phyloP scores from a whole-genome alignment of 2,888 invertebrate genomes.

The Brachycybe producta region DNA sequence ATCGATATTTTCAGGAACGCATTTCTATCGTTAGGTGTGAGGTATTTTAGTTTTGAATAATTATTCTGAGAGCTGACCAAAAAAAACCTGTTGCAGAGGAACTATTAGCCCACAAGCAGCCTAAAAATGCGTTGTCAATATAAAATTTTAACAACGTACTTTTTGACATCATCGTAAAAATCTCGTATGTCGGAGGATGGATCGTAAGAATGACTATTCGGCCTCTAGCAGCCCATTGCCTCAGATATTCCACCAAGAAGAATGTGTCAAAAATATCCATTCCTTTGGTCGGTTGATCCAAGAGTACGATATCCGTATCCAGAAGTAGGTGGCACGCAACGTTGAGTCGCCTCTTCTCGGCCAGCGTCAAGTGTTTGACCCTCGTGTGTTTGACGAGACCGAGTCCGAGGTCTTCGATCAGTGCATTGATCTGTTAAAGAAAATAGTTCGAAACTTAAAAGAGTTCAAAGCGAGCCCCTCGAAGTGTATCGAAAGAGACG shows the following conservation, averaged over 20 bases:
- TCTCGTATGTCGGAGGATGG: slow-evolving; percentile 89
- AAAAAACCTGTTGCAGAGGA: too few relatives aligned
- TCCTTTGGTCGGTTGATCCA: slow-evolving; percentile 76
- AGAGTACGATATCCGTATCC: slow-evolving; percentile 57
- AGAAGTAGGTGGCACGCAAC: slow-evolving; percentile 78
- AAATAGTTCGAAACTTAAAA: not conserved
- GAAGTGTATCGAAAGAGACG: too few relatives aligned
- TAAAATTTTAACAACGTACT: too few relatives aligned
- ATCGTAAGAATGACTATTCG: slow-evolving; percentile 78
- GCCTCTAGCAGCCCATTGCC: slow-evolving; percentile 71
- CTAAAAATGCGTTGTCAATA: too few relatives aligned
- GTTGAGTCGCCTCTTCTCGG: slow-evolving; percentile 72
- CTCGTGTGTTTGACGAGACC: slow-evolving; percentile 78
- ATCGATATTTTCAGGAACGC: not conserved
- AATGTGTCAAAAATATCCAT: slow-evolving; percentile 94
- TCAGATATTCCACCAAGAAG: slow-evolving; percentile 81
- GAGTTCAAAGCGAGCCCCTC: too few relatives aligned
- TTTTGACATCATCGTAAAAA: slow-evolving; percentile 82
- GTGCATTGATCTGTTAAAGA: slow-evolving; percentile 55
- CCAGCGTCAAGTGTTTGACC: slow-evolving; percentile 69
- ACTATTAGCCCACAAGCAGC: too few relatives aligned
- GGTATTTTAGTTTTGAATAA: too few relatives aligned
- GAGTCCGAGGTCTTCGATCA: slow-evolving; percentile 81
- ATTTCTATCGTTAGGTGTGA: too few relatives aligned
- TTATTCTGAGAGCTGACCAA: too few relatives aligned